Evolutionary conservation across 2,888 invertebrate genomes (phyloP).

Genomic region (Sphecodes monilicornis): DNA sequence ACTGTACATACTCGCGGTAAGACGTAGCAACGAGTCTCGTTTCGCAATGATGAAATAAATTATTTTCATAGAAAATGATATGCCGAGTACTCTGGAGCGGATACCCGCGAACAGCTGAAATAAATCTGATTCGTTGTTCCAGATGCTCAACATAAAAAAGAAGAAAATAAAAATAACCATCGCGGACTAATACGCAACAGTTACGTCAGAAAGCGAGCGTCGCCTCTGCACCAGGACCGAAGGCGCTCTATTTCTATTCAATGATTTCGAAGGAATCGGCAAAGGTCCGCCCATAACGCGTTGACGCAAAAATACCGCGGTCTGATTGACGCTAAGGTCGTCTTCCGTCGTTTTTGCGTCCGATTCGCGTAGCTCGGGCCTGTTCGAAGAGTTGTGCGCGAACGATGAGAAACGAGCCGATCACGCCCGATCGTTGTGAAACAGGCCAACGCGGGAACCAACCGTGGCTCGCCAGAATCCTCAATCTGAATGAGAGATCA

Average conservation of each 20-base stretch:
- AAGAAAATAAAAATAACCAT: background rate
- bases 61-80: no score
- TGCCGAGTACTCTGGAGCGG: no score
- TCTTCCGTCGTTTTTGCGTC: conserved; percentile 14
- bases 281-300: conserved; percentile 15
- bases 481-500: conserved; percentile 54
- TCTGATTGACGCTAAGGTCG: conserved; percentile 54
- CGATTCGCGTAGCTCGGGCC: background rate
- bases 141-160: background rate
- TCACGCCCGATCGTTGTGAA: conserved; percentile 24
- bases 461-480: conserved; percentile 25
- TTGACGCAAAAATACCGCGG: conserved; percentile 21
- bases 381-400: background rate
- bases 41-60: no score
- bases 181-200: background rate
- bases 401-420: background rate
- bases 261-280: conserved; percentile 31
- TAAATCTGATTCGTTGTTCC: background rate
- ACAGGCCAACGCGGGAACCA: background rate
- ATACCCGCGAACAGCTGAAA: no score
- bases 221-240: background rate
- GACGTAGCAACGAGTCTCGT: no score
- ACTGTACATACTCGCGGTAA: no score
- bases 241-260: conserved; percentile 47
- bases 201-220: conserved; percentile 23